Percentiles rank a stretch among this genome's conserved stretches.
These are phyloP conservation scores for Cosmia pyralina DNA, from an alignment of 2,888 invertebrate genomes.

Conservation along the genomic window DNA sequence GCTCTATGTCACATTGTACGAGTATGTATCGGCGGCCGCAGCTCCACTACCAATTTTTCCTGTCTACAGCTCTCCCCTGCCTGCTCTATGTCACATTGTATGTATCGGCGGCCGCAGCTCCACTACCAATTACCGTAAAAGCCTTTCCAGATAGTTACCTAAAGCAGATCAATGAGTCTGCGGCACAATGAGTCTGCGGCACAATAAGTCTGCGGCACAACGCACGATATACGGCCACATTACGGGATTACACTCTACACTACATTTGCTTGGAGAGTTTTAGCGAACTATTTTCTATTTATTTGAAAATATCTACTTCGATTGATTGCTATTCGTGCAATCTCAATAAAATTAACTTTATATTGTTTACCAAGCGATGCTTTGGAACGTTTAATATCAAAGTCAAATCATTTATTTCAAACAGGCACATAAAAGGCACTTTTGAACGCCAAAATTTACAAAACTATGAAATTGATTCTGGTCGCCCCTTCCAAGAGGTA, in stretches of 20 bases:
- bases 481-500: no score
- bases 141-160: conserved; percentile 63
- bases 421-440: no score
- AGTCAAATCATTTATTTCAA: no score
- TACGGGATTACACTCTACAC: conserved; percentile 43
- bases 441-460: no score
- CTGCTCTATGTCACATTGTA: conserved; percentile 24
- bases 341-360: conserved; percentile 7
- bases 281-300: conserved; percentile 9
- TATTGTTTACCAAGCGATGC: neutral
- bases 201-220: conserved; percentile 34
- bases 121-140: conserved; percentile 71
- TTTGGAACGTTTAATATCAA: neutral
- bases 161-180: conserved; percentile 47
- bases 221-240: conserved; percentile 43
- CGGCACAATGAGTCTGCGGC: conserved; percentile 19
- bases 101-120: conserved; percentile 31
- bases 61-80: neutral
- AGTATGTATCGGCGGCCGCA: conserved; percentile 20
- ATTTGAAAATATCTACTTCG: conserved; percentile 29
- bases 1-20: conserved; percentile 29
- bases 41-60: conserved; percentile 63
- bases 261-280: conserved; percentile 7
- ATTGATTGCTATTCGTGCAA: conserved; percentile 28
- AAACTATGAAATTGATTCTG: no score